Evolutionary conservation across 2,797 vertebrate species (phyloP).

Genomic region (Amazona finschi): DNA sequence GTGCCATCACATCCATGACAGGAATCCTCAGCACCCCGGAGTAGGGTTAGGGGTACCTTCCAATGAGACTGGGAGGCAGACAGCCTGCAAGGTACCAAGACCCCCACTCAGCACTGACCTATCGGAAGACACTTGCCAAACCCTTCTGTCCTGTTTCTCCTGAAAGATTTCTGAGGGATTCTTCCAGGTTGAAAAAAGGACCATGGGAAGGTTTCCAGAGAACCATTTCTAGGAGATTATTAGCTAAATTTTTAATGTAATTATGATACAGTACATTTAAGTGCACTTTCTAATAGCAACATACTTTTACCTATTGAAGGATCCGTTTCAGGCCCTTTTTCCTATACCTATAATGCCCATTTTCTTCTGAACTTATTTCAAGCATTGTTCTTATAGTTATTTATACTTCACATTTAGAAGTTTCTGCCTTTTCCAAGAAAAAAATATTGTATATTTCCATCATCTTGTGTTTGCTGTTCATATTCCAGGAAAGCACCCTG

Average conservation of each 20-base stretch:
- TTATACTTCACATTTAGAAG: background rate
- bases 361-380: background rate
- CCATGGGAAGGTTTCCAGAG: background rate
- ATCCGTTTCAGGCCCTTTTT: background rate
- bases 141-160: background rate
- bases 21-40: background rate
- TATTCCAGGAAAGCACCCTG: background rate
- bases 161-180: background rate
- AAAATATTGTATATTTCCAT: background rate
- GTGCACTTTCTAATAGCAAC: background rate
- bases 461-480: background rate
- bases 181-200: fast-evolving
- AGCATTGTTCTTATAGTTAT: background rate
- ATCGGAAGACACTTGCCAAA: background rate
- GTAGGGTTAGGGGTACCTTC: background rate
- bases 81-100: background rate
- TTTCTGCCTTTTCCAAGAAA: background rate
- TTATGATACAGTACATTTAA: background rate
- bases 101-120: fast-evolving
- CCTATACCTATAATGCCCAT: background rate
- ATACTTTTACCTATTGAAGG: background rate
- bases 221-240: background rate
- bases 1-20: background rate
- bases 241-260: background rate
- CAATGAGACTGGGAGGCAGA: background rate